These are phyloP conservation scores for Dicaeum eximium DNA, from an alignment of 2,113 vertebrate species.

Conservation along the genomic window DNA sequence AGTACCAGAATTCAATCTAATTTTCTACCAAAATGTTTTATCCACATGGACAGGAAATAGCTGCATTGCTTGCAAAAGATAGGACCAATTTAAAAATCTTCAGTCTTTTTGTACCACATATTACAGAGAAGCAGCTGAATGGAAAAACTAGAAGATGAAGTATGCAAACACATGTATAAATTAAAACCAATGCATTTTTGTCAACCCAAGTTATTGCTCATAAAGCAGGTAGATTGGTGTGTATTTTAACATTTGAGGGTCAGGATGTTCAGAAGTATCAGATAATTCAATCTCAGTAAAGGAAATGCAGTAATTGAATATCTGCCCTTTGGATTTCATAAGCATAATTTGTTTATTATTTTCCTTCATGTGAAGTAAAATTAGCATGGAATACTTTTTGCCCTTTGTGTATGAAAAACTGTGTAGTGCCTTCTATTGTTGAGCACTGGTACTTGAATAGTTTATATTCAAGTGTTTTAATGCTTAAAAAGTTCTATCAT, in stretches of 20 bases:
- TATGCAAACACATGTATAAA: background rate
- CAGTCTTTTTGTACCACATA: background rate
- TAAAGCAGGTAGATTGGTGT: background rate
- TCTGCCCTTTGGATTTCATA: background rate
- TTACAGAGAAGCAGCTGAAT: background rate
- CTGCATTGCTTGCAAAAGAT: background rate
- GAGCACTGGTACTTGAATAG: background rate
- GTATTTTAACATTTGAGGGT: background rate
- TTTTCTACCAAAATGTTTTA: background rate
- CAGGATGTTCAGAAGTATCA: background rate
- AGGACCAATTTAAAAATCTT: background rate
- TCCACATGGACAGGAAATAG: background rate
- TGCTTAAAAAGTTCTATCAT: background rate
- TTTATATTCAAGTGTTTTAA: background rate
- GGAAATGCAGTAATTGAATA: background rate
- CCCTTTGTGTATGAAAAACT: background rate
- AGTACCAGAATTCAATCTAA: background rate
- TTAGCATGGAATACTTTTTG: background rate
- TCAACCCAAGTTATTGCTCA: background rate
- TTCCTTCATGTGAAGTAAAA: background rate
- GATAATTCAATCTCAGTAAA: background rate
- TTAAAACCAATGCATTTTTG: background rate
- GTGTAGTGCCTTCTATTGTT: background rate
- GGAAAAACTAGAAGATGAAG: background rate
- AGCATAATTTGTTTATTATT: background rate